Evolutionary conservation across 2,888 invertebrate genomes (phyloP).

Genomic region (Caenorhabditis sp.): DNA sequence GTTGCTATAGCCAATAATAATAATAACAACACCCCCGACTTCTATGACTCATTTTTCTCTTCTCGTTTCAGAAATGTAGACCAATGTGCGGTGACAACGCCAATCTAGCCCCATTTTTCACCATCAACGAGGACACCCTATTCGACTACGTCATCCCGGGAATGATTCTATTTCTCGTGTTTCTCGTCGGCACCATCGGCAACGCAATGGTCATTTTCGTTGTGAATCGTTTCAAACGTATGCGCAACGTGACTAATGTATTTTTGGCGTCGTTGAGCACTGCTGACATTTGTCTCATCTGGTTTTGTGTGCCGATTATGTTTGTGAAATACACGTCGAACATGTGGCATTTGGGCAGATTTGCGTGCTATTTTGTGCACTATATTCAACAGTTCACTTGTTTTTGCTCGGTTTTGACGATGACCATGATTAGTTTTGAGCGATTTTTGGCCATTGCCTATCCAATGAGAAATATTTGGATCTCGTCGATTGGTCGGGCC

Average conservation of each 20-base stretch:
- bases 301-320: slow-evolving; percentile 79
- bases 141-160: slow-evolving; percentile 58
- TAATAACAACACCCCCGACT: no score
- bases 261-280: slow-evolving; percentile 79
- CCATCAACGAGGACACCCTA: slow-evolving; percentile 46
- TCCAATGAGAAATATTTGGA: slow-evolving; percentile 79
- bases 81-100: slow-evolving; percentile 25
- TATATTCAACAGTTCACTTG: slow-evolving; percentile 81
- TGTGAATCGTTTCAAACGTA: slow-evolving; percentile 61
- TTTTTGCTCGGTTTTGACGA: slow-evolving; percentile 79
- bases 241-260: slow-evolving; percentile 77
- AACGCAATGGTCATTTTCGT: slow-evolving; percentile 62
- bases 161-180: slow-evolving; percentile 55
- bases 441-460: slow-evolving; percentile 80
- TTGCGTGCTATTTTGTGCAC: slow-evolving; percentile 79
- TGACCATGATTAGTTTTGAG: slow-evolving; percentile 80
- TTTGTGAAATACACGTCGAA: slow-evolving; percentile 75
- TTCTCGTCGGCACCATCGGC: slow-evolving; percentile 60
- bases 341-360: slow-evolving; percentile 78
- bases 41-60: no score
- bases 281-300: slow-evolving; percentile 79
- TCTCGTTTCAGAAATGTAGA: slow-evolving; percentile 42
- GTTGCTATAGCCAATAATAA: no score
- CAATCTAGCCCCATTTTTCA: slow-evolving; percentile 16
- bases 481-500: slow-evolving; percentile 79